phyloP scores from a whole-genome alignment of 1,140 invertebrate genomes.

The Trigoniulus corallinus region DNA sequence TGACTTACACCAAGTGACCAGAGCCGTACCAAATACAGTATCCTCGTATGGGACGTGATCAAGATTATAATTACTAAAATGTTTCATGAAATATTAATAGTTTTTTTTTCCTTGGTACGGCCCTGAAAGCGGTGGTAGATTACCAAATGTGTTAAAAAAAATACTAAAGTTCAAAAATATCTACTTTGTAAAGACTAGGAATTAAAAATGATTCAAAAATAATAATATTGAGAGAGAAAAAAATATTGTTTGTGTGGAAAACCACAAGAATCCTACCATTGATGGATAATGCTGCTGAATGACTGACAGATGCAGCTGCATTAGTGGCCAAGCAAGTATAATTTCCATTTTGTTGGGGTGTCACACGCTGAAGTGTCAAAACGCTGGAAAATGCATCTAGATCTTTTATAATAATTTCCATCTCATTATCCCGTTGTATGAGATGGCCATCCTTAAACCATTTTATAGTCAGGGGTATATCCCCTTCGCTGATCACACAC shows the following conservation, averaged over 20 bases:
- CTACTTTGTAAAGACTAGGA: too few relatives aligned
- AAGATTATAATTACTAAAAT: too few relatives aligned
- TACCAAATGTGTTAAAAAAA: too few relatives aligned
- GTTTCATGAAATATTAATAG: too few relatives aligned
- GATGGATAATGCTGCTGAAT: slow-evolving; percentile 31
- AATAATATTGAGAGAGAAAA: too few relatives aligned
- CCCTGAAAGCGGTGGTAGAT: too few relatives aligned
- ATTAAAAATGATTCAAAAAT: too few relatives aligned
- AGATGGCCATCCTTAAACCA: slow-evolving; percentile 49
- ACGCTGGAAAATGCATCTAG: slow-evolving; percentile 27
- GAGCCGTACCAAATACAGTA: too few relatives aligned
- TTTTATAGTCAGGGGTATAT: slow-evolving; percentile 49
- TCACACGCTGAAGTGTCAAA: slow-evolving; percentile 24
- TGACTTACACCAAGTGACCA: too few relatives aligned
- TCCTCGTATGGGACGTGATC: too few relatives aligned
- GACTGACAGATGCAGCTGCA: slow-evolving; percentile 27
- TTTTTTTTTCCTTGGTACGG: too few relatives aligned
- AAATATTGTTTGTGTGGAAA: background rate
- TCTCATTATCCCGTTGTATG: slow-evolving; percentile 23
- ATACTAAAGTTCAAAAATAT: too few relatives aligned
- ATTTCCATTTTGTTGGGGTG: slow-evolving; percentile 32
- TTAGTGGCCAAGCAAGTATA: slow-evolving; percentile 38
- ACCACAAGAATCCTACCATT: slow-evolving; percentile 25
- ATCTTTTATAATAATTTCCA: slow-evolving; percentile 36
- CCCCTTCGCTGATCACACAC: slow-evolving; percentile 41